Conservation (phyloP, 2,888 invertebrate genomes). For the Drosophila melanosoma region DNA sequence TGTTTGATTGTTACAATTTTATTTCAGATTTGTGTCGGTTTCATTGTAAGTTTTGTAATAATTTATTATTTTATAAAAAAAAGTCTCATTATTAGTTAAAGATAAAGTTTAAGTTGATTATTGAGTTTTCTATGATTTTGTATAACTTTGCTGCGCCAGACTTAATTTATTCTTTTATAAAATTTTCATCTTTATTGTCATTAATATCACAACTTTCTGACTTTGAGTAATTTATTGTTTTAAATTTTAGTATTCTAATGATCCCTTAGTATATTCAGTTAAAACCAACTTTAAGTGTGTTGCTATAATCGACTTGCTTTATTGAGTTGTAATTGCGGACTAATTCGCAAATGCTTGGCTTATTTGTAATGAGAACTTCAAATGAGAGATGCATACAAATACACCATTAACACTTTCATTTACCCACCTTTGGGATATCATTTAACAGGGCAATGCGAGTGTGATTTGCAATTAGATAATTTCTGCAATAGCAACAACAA, state of each 20-base stretch:
- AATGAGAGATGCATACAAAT: neutral
- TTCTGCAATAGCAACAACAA: slow-evolving; percentile 12
- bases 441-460: neutral
- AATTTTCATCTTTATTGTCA: neutral
- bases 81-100: neutral
- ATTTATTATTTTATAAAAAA: neutral
- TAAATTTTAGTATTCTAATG: neutral
- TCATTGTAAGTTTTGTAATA: neutral
- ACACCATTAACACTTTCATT: neutral
- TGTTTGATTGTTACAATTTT: neutral
- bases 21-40: neutral
- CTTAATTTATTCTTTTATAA: neutral
- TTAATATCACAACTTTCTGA: neutral
- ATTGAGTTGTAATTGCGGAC: no score
- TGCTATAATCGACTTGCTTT: neutral
- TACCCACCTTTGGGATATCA: slow-evolving; percentile 22
- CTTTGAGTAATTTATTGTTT: neutral
- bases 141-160: neutral
- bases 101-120: neutral
- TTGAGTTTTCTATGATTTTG: neutral
- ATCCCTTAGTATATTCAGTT: neutral
- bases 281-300: neutral
- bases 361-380: neutral
- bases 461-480: neutral
- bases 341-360: neutral